Evolutionary conservation across 92 coral and sea anemone genomes (phyloP), one percentile per base, ranked within the genome.

Genomic region (Phenganax stokvisi): DNA sequence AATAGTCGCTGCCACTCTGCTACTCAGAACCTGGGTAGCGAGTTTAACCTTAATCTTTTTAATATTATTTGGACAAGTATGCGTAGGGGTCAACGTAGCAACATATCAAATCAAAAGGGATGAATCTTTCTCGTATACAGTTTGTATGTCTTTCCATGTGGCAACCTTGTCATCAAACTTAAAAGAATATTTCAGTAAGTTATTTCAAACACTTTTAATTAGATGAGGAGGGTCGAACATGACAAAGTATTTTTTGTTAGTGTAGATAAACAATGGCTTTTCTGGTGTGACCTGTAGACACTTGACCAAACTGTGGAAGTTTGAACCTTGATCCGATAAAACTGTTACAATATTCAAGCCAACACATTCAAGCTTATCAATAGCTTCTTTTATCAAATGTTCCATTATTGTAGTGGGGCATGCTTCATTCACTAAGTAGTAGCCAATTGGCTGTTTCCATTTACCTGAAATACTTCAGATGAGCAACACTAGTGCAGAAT

Each of bases 191-290:
- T 77, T 77, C 55, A 57, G 57, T 57, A 77, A 54, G 65, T 77
- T 77, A 29, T 77, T 77, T 76, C 81, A 15, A 20, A 77, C 81
- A 77, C 55, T 11, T 56, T 77, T 77, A 16, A 77, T 28, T 52
- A 77, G 30, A 53, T 77, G 81, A 9, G 81, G 81, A 44, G 81
- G 81, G 75, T 80, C 83, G 51, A 63, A 80, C 72, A 80, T 52
- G 29, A 80, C 59, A 60, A 80, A 80, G 51, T 63, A 54, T 20
- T 78, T 58, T 12, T 62, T 54, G 10, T 69, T 54, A 60, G 31
- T 69, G 25, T 20, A 20, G 25, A 20, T 20, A 20, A 20, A 20
- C 25, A 20, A 20, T 20, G 25, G 25, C 25, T 20, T 20, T 20
- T 20, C 25, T 20, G 25, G 25, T 20, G 25, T 20, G 25, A 20